Evolutionary conservation across 1,140 invertebrate species (phyloP).

Genomic region (Campoletis sonorensis): DNA sequence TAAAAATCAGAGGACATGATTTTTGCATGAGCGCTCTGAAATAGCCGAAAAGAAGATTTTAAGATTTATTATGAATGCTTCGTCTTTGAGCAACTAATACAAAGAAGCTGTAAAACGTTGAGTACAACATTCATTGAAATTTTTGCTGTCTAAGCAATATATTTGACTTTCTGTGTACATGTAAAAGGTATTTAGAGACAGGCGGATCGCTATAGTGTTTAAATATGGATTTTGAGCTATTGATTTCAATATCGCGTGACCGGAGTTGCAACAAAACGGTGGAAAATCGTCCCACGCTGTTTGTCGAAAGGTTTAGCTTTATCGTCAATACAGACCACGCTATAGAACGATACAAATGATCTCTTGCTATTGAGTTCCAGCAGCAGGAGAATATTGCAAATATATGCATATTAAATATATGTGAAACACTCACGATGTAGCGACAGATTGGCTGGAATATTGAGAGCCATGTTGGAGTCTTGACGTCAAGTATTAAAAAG

Average conservation of each 20-base stretch:
- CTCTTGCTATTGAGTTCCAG: neutral
- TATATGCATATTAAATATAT: neutral
- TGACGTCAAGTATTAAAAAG: too few species aligned
- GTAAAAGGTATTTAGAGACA: neutral
- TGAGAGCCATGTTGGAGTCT: too few species aligned
- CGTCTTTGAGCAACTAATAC: neutral
- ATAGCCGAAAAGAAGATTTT: neutral
- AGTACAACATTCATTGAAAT: neutral
- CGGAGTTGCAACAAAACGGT: constrained; percentile 45
- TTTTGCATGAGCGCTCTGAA: too few species aligned
- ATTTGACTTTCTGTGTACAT: neutral
- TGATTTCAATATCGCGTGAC: constrained; percentile 68
- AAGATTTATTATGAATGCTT: neutral
- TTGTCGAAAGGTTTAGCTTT: constrained; percentile 64
- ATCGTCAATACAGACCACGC: constrained; percentile 60
- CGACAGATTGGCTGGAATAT: neutral
- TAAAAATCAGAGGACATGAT: too few species aligned
- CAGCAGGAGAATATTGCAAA: neutral
- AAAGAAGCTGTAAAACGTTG: neutral
- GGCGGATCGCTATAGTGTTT: neutral
- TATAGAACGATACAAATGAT: constrained; percentile 52
- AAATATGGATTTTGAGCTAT: constrained; percentile 47
- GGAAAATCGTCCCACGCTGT: constrained; percentile 48
- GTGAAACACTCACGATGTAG: neutral
- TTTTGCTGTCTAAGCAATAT: neutral